Evolutionary conservation across 2,797 vertebrate species (phyloP), one percentile per base, ranked within the genome.

Genomic region (Channa striata): DNA sequence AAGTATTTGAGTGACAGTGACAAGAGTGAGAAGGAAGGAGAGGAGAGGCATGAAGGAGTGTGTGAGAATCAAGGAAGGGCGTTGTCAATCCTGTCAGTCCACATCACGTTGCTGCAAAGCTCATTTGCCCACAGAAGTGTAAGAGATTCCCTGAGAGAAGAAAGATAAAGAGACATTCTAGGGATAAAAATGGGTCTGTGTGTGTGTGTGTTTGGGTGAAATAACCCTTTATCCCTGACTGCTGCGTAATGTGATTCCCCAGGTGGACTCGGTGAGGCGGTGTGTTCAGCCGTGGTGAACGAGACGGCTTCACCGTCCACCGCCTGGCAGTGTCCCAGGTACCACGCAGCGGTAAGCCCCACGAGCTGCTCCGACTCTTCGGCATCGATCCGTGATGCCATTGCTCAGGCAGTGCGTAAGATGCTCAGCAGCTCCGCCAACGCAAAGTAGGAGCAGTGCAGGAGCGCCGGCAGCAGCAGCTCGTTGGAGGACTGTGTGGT

Each of bases 251-350:
- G n/a, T 51, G 36, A 20, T 46, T 70, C 62, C 54, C 46, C 80
- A 97, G 96, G 96, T 78, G 96, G 95, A 52, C 89, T 97, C 0
- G 95, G 96, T 1, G 96, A 96, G 79, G 95, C 95, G 0, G 93
- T 96, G 66, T 93, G 87, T 58, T 89, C 95, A 0, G 95, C 92
- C 0, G 92, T 96, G 37, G 88, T 93, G 13, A 92, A 87, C 39
- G 94, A 96, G 62, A 89, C 90, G 89, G 90, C 44, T 93, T 96
- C 63, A 67, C 77, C 0, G 92, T 96, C 25, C 92, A 91, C 1
- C 93, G 91, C 23, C 77, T 97, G 81, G 94, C 95, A 0, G 95
- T 96, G 17, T 78, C 81, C 4, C 89, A 88, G 10, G 87, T 96
- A 5, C 95, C 95, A 39, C 92, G 56, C 23, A 95, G 94, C 2